Evolutionary conservation across 2,888 invertebrate species (phyloP), one percentile per base, ranked within the genome.

Genomic region (Deilephila porcellus): DNA sequence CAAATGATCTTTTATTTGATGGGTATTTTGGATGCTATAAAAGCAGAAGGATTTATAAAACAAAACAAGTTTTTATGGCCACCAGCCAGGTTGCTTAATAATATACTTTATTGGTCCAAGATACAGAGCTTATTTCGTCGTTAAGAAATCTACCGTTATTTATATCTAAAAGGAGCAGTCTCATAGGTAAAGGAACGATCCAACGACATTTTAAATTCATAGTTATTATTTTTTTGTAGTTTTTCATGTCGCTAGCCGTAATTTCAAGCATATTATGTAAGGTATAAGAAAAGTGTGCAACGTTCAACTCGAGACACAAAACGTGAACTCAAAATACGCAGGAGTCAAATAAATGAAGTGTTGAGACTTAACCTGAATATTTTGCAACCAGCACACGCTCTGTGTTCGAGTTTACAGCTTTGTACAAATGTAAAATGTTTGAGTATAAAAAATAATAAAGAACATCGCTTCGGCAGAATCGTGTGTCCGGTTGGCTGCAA

Each of bases 261-360:
- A 80, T 86, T 88, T 83, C 80, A 87, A 88, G 87, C 85, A 87
- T 85, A 82, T 82, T 85, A 82, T 82, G 76, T 80, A 80, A 88
- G 89, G 84, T 86, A 88, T 91, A 89, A 91, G 85, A 91, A 94
- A 93, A 88, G 91, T 95, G 95, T 94, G 95, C 95, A 94, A 90
- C 84, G 89, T 90, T 89, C 89, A 93, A 93, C 92, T 91, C 83
- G 83, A 84, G 78, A 86, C 90, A 89, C 90, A 91, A 90, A 94
- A 90, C 92, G 91, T 91, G 91, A 90, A 91, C 90, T 87, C 91
- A 91, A 92, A 94, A 91, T 92, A 94, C 86, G 91, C 93, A 92
- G 87, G 80, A 74, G 78, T 77, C 60, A 72, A 45, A 19, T 45
- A 45, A 20, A 64, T 37, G 11, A 63, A 62, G 59, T 73, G 70